Evolutionary conservation across 1,140 invertebrate genomes (phyloP), one percentile per base, ranked within the genome.

Genomic region (fruit fly (Drosophila melanogaster)): DNA sequence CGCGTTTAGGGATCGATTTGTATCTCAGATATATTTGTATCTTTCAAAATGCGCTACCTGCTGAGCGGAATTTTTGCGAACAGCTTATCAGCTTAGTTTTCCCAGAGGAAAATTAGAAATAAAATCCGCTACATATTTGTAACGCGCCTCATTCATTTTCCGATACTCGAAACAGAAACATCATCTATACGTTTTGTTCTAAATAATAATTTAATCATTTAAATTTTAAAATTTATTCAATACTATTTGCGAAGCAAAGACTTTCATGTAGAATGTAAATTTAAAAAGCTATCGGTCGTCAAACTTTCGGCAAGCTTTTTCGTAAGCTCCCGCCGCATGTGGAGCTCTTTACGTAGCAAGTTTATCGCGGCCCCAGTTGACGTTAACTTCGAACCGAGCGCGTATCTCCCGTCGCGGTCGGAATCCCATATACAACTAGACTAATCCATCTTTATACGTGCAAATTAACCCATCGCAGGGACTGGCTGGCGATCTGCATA

Each of bases 401-500:
- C 77, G 73, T 61, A 61, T 81, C 80, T 33, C 22, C n/a, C 40
- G 51, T 41, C 49, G 54, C 26, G 61, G 30, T 49, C 44, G 24
- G 37, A 43, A 65, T 7, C 10, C 38, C 33, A 37, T 7, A 40
- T 10, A 50, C 22, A 44, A 46, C 38, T 11, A 40, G 47, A 19
- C 43, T 74, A 54, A 62, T 62, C 44, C 49, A 43, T 40, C 47
- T 50, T 35, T 22, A 30, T 47, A 15, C 19, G 19, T 14, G 12
- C 1, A 10, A 19, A 22, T 33, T 35, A 46, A 15, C 15, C 12
- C 11, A 33, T 49, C 59, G 61, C 93, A 94, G 95, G 94, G 93
- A 46, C 81, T 95, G 43, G 94, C 93, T 73, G 94, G 94, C 43
- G 94, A 95, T 92, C 93, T 96, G 76, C 94, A 93, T 19, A 93